These are phyloP conservation scores for Malurus splendens DNA, from an alignment of 2,797 vertebrate genomes.

Conservation along the genomic window DNA sequence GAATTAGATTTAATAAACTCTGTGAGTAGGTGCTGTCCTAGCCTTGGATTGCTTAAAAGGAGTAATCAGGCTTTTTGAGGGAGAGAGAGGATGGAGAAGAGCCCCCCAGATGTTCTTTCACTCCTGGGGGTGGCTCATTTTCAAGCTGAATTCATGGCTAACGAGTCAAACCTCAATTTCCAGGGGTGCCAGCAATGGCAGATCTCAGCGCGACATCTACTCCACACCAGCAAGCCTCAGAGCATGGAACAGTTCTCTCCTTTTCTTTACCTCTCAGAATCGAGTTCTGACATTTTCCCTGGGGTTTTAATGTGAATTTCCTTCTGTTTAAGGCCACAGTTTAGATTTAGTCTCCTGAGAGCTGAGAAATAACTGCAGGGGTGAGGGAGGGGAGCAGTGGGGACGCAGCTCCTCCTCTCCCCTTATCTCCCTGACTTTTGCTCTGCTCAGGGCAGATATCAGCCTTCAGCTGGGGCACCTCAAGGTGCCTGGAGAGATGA, in stretches of 20 bases:
- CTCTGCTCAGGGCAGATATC: not conserved
- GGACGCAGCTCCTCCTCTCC: not conserved
- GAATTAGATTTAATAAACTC: not conserved
- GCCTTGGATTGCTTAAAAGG: not conserved
- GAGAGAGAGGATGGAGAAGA: not conserved
- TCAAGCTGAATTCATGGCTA: not conserved
- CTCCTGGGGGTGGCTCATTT: not conserved
- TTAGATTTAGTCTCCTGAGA: not conserved
- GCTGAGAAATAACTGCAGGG: not conserved
- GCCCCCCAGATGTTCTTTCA: not conserved
- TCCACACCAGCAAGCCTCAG: not conserved
- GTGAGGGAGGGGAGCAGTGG: not conserved
- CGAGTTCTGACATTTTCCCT: constrained; percentile 39
- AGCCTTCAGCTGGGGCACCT: not conserved
- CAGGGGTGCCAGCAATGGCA: not conserved
- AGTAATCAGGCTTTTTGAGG: not conserved
- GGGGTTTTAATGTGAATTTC: constrained; percentile 59
- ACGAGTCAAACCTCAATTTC: not conserved
- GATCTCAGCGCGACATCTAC: not conserved
- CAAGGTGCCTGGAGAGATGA: not conserved
- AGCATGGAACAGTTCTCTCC: constrained; percentile 32
- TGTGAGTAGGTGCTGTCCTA: not conserved
- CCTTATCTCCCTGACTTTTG: not conserved
- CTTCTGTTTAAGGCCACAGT: not conserved
- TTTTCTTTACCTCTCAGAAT: constrained; percentile 4